phyloP scores from a whole-genome alignment of 2,113 vertebrate genomes.

The Coreoperca whiteheadi region DNA sequence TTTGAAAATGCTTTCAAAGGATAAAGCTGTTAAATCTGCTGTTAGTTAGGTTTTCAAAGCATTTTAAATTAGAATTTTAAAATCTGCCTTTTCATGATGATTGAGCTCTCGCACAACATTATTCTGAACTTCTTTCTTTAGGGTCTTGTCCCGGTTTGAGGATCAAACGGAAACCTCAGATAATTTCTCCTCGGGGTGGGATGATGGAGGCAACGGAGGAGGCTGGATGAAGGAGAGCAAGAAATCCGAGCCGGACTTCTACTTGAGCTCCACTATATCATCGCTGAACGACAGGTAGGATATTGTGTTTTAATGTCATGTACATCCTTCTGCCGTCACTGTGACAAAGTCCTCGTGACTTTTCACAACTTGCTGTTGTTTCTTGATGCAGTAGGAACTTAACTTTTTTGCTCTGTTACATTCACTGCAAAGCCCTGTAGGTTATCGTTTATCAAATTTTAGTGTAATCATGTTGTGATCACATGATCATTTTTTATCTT shows the following conservation, averaged over 20 bases:
- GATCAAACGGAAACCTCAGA: slow-evolving; percentile 83
- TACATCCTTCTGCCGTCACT: background rate
- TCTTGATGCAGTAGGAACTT: background rate
- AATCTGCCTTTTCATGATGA: background rate
- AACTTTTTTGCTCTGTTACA: background rate
- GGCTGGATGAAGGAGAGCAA: slow-evolving; percentile 88
- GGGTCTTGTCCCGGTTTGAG: slow-evolving; percentile 82
- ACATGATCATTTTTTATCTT: too few relatives aligned
- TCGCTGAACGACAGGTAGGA: slow-evolving; percentile 87
- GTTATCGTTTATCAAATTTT: too few relatives aligned
- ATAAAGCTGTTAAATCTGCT: background rate
- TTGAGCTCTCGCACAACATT: background rate
- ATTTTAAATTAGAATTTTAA: background rate
- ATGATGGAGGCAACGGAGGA: slow-evolving; percentile 80
- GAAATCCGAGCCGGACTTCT: slow-evolving; percentile 83
- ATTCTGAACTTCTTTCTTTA: slow-evolving; percentile 13
- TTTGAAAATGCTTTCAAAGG: background rate
- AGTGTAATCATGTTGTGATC: too few relatives aligned
- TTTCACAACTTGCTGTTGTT: background rate
- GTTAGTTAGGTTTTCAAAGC: background rate
- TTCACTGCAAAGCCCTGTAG: too few relatives aligned
- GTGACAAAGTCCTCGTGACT: background rate
- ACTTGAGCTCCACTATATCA: slow-evolving; percentile 79
- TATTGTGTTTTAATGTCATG: background rate
- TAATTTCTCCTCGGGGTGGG: slow-evolving; percentile 87